A percentile compares a stretch with the other conserved stretches of the same genome.
Evolutionary conservation across 2,888 invertebrate genomes (phyloP).

Genomic region (Drosophila prostipennis): DNA sequence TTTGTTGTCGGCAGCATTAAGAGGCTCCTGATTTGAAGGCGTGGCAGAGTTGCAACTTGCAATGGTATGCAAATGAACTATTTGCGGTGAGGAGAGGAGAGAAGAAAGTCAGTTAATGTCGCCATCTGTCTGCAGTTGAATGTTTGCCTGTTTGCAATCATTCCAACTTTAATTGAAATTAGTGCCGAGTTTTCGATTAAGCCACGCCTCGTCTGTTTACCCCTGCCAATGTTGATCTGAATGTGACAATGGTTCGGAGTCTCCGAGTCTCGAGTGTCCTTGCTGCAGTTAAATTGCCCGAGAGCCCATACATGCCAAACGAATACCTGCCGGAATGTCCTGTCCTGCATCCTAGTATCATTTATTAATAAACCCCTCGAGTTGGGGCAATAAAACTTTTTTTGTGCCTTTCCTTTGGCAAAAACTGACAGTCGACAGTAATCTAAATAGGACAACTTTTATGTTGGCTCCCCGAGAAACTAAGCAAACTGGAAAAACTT

Average conservation of each 20-base stretch:
- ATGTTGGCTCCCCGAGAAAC: conserved; percentile 33
- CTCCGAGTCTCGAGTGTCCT: background rate
- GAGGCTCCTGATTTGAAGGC: conserved; percentile 35
- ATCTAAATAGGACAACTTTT: conserved; percentile 61
- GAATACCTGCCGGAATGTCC: conserved; percentile 16
- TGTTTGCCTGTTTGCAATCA: conserved; percentile 52
- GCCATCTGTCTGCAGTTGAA: conserved; percentile 43
- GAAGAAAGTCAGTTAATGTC: conserved; percentile 59
- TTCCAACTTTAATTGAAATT: conserved; percentile 77
- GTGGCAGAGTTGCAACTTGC: conserved; percentile 25
- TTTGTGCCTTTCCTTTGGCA: background rate
- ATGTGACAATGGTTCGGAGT: conserved; percentile 12
- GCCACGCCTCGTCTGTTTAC: conserved; percentile 41
- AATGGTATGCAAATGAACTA: conserved; percentile 66
- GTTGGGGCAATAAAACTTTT: conserved; percentile 48
- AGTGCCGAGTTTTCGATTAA: conserved; percentile 68
- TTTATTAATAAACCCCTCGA: conserved; percentile 57
- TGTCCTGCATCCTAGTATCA: conserved; percentile 44
- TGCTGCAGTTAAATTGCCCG: conserved; percentile 33
- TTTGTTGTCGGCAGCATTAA: conserved; percentile 70
- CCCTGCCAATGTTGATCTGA: conserved; percentile 43
- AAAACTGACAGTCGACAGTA: conserved; percentile 35
- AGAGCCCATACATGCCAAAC: conserved; percentile 1
- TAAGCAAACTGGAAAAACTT: conserved; percentile 45
- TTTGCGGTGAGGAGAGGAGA: conserved; percentile 2